Base-by-base conservation (phyloP, 2,113 vertebrate genomes). In the Channa argus region DNA sequence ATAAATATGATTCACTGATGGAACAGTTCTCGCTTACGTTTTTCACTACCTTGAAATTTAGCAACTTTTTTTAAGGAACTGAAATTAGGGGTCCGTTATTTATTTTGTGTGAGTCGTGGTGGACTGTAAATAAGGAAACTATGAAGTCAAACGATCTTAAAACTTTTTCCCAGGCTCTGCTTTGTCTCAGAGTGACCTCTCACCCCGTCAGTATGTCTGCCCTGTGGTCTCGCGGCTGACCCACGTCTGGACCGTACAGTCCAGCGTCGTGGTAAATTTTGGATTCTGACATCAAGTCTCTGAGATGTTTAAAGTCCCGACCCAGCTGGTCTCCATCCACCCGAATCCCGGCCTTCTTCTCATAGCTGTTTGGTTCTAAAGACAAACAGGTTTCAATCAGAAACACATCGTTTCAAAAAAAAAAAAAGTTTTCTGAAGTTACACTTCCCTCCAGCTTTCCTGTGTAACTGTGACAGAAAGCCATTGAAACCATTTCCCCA, bases 351-450 rank as follows among this genome's bases (percentile, higher is more conserved):
- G 96, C 94, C 72, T 98, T 99, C 91, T 96, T 97, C 89, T 90
- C 87, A 68, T 94, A 99, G 88, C 97, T 99, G 82, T 99, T 99
- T 3, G 98, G 98, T 74, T 99, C 98, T 99, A 85, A 56, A 76
- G 59, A 45, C 33, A 56, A 44, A 58, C 44, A 62, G 0, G 65
- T 5, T 13, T 43, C 1, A 5, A 1, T 53, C 10, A 51, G 0
- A 8, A 5, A 2, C 36, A 8, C 6, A 44, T 8, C 43, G 7
- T 44, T 44, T 44, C 10, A 12, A 12, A 3, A 2, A 55, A 3
- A 55, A 3, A n/a, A 1, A 0, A 63, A 24, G 24, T 24, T 24
- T 24, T 24, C 24, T 24, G 24, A 24, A 24, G 24, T 24, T 24
- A 24, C 24, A 24, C 24, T 24, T 24, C 60, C 39, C 24, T 24